These are phyloP conservation scores for Chalcosyrphus nemorum DNA, from an alignment of 2,888 invertebrate genomes.

Conservation along the genomic window DNA sequence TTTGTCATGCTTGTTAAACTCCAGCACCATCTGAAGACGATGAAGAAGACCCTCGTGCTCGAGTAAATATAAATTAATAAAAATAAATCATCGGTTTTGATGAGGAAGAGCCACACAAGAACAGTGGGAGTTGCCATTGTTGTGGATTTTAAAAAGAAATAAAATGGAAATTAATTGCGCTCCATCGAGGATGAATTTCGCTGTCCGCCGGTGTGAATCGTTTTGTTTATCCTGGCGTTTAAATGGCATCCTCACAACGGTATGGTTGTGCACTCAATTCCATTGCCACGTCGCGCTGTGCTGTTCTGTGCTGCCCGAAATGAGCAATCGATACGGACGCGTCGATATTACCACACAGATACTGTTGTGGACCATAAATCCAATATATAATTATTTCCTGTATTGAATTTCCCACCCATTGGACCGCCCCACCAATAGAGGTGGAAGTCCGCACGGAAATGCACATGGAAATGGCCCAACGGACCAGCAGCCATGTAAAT, in stretches of 20 bases:
- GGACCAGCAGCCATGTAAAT: conserved; percentile 67
- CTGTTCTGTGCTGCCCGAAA: background rate
- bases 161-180: conserved; percentile 70
- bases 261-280: conserved; percentile 48
- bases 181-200: conserved; percentile 65
- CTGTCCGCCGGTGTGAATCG: conserved; percentile 72
- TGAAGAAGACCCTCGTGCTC: conserved; percentile 28
- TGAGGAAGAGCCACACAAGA: conserved; percentile 70
- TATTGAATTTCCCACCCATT: conserved; percentile 68
- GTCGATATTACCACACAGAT: conserved; percentile 72
- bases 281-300: too few relatives aligned
- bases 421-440: conserved; percentile 50
- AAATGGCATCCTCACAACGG: conserved; percentile 50
- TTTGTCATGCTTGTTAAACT: conserved; percentile 73
- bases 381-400: conserved; percentile 73
- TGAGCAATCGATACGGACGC: conserved; percentile 65
- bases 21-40: conserved; percentile 36
- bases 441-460: conserved; percentile 69
- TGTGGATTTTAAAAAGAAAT: conserved; percentile 72
- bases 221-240: conserved; percentile 72
- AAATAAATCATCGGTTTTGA: conserved; percentile 71
- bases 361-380: conserved; percentile 67
- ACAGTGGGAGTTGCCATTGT: conserved; percentile 73
- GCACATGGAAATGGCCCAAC: conserved; percentile 63
- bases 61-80: conserved; percentile 71